These are phyloP conservation scores for Acanthochromis polyacanthus DNA, from an alignment of 2,113 vertebrate genomes.

Conservation along the genomic window DNA sequence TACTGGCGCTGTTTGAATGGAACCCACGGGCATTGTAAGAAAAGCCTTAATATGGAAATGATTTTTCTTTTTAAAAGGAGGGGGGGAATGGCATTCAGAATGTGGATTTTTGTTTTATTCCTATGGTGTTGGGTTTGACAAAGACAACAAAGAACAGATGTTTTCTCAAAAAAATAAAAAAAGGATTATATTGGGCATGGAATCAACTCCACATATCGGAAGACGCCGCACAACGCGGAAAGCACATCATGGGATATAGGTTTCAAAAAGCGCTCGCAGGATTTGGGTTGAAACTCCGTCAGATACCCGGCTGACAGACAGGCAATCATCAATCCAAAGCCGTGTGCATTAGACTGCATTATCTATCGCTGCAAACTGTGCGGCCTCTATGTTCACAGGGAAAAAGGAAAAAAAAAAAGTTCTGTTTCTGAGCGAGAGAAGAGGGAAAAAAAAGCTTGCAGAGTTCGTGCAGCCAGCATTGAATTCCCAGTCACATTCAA, in stretches of 20 bases:
- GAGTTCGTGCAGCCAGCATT: background rate
- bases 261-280: background rate
- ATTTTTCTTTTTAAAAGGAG: slow-evolving; percentile 36
- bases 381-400: slow-evolving; percentile 19
- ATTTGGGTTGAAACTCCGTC: slow-evolving; percentile 22
- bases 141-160: background rate
- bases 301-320: slow-evolving; percentile 40
- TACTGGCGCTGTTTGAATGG: slow-evolving; percentile 40
- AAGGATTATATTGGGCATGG: background rate
- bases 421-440: background rate
- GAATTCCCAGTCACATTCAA: slow-evolving; percentile 33
- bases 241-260: slow-evolving; percentile 11
- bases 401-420: slow-evolving; percentile 10
- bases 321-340: slow-evolving; percentile 40
- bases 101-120: background rate
- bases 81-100: background rate
- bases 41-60: slow-evolving; percentile 52
- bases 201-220: background rate
- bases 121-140: slow-evolving; percentile 3
- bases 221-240: background rate
- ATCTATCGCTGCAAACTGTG: slow-evolving; percentile 44
- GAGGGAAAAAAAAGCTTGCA: background rate
- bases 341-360: slow-evolving; percentile 31
- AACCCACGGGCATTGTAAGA: slow-evolving; percentile 23
- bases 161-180: background rate